phyloP scores from a whole-genome alignment of 2,113 vertebrate species.

The Epinephelus moara region DNA sequence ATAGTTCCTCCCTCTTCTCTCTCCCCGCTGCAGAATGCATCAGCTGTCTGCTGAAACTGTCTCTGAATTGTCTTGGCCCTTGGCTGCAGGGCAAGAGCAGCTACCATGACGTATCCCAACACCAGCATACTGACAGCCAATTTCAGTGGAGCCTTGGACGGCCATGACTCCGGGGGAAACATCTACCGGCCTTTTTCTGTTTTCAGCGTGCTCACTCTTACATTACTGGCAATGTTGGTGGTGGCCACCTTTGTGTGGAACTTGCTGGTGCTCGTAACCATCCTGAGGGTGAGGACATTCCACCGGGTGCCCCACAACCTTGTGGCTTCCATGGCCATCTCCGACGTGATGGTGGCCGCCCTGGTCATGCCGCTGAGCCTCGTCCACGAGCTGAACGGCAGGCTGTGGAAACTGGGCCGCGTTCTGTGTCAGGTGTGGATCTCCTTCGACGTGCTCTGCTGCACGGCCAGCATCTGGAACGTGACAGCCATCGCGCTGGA shows the following conservation, averaged over 20 bases:
- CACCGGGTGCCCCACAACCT: conserved; percentile 97
- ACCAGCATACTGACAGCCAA: conserved; percentile 68
- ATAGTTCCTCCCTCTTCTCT: conserved; percentile 11
- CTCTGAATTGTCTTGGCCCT: conserved; percentile 28
- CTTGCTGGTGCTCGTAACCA: conserved; percentile 93
- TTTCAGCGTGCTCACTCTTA: conserved; percentile 90
- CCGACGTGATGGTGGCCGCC: conserved; percentile 94
- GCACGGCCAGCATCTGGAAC: conserved; percentile 99
- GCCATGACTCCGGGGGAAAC: conserved; percentile 71
- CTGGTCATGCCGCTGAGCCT: conserved; percentile 97
- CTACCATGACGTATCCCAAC: conserved; percentile 78
- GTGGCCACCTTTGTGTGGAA: conserved; percentile 96
- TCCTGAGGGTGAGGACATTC: conserved; percentile 93
- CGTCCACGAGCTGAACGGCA: conserved; percentile 90
- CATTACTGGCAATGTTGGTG: conserved; percentile 90
- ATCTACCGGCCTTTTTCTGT: conserved; percentile 86
- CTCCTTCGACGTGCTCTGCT: conserved; percentile 95
- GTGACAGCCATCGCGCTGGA: conserved; percentile 96
- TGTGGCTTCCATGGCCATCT: conserved; percentile 95
- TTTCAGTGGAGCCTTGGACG: conserved; percentile 48
- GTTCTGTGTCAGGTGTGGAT: conserved; percentile 95
- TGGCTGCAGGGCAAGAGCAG: conserved; percentile 52
- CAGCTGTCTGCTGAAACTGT: conserved; percentile 26
- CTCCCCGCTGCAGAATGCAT: conserved; percentile 63
- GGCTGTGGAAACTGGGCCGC: conserved; percentile 92